Conservation (phyloP, 2,113 vertebrate species). For the Sorex fumeus region DNA sequence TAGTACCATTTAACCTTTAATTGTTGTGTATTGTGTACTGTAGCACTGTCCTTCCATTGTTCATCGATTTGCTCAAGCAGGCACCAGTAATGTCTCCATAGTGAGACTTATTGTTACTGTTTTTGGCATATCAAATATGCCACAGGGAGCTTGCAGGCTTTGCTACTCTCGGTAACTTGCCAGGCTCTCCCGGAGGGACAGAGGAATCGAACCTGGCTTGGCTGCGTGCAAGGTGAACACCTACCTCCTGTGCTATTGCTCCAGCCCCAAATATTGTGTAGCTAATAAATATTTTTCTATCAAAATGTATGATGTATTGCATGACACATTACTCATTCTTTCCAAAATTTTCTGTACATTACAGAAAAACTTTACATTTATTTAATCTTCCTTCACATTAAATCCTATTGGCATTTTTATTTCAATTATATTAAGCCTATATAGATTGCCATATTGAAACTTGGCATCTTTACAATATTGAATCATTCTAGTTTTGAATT, state of each 20-base stretch:
- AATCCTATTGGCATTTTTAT: neutral
- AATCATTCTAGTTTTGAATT: neutral
- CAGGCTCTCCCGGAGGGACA: too few species aligned
- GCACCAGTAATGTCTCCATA: too few species aligned
- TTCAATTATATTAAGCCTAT: neutral
- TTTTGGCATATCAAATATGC: too few species aligned
- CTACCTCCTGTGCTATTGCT: neutral
- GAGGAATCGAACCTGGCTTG: too few species aligned
- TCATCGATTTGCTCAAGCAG: too few species aligned
- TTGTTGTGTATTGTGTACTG: too few species aligned
- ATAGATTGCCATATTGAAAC: neutral
- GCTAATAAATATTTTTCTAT: conserved; percentile 1
- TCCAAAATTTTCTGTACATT: neutral
- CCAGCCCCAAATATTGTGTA: neutral
- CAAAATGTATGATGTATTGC: neutral
- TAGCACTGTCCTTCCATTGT: neutral
- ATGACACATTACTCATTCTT: neutral
- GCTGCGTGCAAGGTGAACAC: too few species aligned
- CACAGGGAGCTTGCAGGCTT: too few species aligned
- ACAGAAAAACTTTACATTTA: conserved; percentile 9
- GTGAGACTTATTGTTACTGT: too few species aligned
- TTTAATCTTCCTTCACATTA: conserved; percentile 50
- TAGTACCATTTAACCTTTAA: too few species aligned
- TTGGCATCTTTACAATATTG: neutral
- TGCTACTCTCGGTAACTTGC: too few species aligned